Base-by-base conservation (phyloP, 2,888 invertebrate species). In the Epistrophe eligans region DNA sequence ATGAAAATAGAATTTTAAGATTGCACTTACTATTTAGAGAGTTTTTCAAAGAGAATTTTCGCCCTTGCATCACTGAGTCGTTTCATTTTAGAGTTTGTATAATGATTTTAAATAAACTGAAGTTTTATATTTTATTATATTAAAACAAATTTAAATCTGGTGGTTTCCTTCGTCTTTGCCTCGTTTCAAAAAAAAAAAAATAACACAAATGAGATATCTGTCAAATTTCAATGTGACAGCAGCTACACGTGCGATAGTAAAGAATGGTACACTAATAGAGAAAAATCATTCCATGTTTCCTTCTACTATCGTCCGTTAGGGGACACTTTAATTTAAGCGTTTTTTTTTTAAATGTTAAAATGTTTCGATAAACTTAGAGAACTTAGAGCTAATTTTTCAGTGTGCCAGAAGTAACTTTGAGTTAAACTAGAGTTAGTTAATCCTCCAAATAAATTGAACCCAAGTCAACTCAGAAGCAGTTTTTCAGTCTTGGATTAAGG, bases 1-100 rank as follows among this genome's bases (percentile, higher is more conserved):
- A 50, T 11, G 48, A 35, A 67, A 19, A 10, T 19, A 11, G n/a
- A 8, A 17, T 45, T 9, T 62, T 6, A 15, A 15, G 11, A 60
- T 7, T 81, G 17, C 52, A 95, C 97, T 95, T 94, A 98, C 98
- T 97, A 99, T 95, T 98, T 98, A 0, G 97, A 95, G 84, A 99
- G 92, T 93, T 99, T 99, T 91, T 98, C 97, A 90, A 99, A 97
- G 67, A 99, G 94, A 82, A 96, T 94, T 92, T 96, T 96, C 0
- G 97, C 97, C 91, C 97, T 95, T 90, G 98, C 98, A 90, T 98
- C 98, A 38, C 97, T 97, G 90, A 99, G 93, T 66, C 97, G 96
- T 91, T 97, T 97, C 98, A 99, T 98, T 89, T 50, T 89, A 2
- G 1, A 11, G n/a, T 17, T n/a, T 17, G 10, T 35, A n/a, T 7